Percentiles rank a stretch among this genome's conserved stretches.
Conservation (phyloP, 1,140 invertebrate species). For the Propsilocerus akamusi region DNA sequence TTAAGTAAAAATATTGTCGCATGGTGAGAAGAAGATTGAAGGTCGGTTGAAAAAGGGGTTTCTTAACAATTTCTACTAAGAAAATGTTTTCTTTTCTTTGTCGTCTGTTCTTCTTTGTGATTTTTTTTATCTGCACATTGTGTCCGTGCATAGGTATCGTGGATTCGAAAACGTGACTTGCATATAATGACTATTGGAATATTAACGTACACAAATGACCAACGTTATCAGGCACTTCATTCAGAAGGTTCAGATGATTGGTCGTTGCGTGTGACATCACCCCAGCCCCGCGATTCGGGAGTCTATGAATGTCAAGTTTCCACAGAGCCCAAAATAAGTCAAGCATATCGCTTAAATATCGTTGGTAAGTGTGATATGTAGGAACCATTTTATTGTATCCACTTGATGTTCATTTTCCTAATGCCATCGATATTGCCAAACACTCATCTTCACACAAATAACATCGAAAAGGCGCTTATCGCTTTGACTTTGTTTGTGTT, state of each 20-base stretch:
- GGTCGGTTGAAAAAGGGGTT: too few species aligned
- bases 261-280: conserved; percentile 57
- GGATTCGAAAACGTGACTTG: conserved; percentile 53
- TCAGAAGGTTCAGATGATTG: conserved; percentile 61
- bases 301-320: conserved; percentile 67
- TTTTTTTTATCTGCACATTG: not conserved
- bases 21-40: too few species aligned
- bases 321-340: conserved; percentile 60
- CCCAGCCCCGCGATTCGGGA: conserved; percentile 47
- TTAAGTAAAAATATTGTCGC: not conserved
- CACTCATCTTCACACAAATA: too few species aligned
- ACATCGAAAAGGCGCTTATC: too few species aligned
- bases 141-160: conserved; percentile 38
- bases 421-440: too few species aligned
- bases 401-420: too few species aligned
- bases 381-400: not conserved
- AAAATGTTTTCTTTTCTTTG: not conserved
- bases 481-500: too few species aligned
- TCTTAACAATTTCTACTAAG: too few species aligned
- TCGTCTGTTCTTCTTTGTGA: not conserved
- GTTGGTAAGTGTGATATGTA: conserved; percentile 39
- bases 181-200: conserved; percentile 56
- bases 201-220: conserved; percentile 55
- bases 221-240: conserved; percentile 54
- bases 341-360: conserved; percentile 51